Percentiles rank a stretch among this genome's conserved stretches.
phyloP scores from a whole-genome alignment of 2,113 vertebrate genomes.

The Protomyctophum bolini region DNA sequence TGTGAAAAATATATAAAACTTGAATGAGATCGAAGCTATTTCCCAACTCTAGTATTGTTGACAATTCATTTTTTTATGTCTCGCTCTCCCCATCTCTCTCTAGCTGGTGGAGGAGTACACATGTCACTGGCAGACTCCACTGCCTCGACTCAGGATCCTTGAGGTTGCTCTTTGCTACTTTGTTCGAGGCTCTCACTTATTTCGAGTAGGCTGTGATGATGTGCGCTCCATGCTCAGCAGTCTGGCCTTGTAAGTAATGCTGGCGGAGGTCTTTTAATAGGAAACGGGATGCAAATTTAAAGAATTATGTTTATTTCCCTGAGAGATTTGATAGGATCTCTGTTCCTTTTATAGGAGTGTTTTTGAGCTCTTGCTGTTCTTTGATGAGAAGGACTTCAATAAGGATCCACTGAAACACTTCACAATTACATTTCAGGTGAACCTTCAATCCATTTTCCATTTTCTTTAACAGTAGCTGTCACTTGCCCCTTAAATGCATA shows the following conservation, averaged over 20 bases:
- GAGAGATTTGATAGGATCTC: neutral
- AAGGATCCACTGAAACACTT: slow-evolving; percentile 93
- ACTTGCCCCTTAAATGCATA: too few species aligned
- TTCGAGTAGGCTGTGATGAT: slow-evolving; percentile 91
- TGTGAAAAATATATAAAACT: too few species aligned
- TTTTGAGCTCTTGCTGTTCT: slow-evolving; percentile 98
- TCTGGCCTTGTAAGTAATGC: slow-evolving; percentile 92
- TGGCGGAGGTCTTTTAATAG: neutral
- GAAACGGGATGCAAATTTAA: neutral
- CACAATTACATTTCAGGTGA: slow-evolving; percentile 93
- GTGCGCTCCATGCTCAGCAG: slow-evolving; percentile 93
- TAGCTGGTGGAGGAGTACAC: slow-evolving; percentile 93
- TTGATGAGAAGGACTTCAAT: slow-evolving; percentile 91
- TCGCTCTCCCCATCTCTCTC: neutral
- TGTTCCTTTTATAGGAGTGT: slow-evolving; percentile 85
- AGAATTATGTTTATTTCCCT: neutral
- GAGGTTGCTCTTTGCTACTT: slow-evolving; percentile 90
- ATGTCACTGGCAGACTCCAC: slow-evolving; percentile 88
- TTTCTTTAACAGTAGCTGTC: too few species aligned
- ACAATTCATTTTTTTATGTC: neutral
- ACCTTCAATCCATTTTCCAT: neutral
- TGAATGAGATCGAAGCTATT: too few species aligned
- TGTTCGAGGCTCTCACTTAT: slow-evolving; percentile 83
- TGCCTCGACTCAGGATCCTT: slow-evolving; percentile 94
- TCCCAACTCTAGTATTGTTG: too few species aligned